Evolutionary conservation across 2,797 vertebrate species (phyloP).

Genomic region (Serranus cabrilla): DNA sequence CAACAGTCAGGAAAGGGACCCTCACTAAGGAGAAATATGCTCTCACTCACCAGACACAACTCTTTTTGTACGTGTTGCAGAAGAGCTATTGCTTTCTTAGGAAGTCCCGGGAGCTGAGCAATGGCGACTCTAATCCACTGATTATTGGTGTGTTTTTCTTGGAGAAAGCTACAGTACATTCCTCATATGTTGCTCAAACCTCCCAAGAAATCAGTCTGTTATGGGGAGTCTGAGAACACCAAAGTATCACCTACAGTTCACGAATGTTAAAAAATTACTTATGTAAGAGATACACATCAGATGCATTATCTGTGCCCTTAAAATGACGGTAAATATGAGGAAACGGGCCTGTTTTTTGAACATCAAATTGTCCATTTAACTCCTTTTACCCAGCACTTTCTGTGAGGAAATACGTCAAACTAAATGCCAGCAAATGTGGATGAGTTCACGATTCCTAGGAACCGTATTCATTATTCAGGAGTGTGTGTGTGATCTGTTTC

Average conservation of each 20-base stretch:
- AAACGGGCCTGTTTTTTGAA: background rate
- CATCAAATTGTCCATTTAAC: background rate
- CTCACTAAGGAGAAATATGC: conserved; percentile 9
- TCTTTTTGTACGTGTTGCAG: conserved; percentile 1
- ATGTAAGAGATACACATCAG: background rate
- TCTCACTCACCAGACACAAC: background rate
- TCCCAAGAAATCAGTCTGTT: background rate
- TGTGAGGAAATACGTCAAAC: background rate
- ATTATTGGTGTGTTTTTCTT: conserved; percentile 9
- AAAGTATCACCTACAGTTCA: background rate
- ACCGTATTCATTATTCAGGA: background rate
- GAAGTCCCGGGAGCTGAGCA: background rate
- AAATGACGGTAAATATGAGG: background rate
- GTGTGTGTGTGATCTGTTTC: background rate
- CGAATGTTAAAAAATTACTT: background rate
- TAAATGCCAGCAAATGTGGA: background rate
- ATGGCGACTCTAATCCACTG: background rate
- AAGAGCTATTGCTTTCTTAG: background rate
- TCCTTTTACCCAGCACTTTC: background rate
- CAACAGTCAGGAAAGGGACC: background rate
- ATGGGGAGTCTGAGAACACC: background rate
- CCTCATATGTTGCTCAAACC: background rate
- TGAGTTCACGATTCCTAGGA: background rate
- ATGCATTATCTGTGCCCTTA: background rate
- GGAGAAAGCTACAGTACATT: background rate